Base-by-base conservation (phyloP, 2,888 invertebrate species). In the Blomia tropicalis region DNA sequence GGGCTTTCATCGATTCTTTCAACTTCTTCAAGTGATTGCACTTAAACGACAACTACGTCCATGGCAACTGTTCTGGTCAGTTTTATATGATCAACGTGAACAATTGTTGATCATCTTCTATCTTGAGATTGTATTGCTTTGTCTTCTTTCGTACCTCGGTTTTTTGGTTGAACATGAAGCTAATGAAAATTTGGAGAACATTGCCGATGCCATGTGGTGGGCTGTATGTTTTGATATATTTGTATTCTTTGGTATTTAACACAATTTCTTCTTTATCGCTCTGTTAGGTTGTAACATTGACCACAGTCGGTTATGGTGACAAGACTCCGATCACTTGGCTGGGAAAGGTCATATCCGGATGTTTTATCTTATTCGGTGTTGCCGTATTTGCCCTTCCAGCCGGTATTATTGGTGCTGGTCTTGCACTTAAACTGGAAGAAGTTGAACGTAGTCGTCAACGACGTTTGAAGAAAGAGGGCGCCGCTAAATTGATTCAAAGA, bases 151-250 rank as follows among this genome's bases (percentile, higher is more conserved):
- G 22, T 62, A 58, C 29, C 32, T 62, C 5, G 58, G 43, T 19
- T 62, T 58, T 58, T 36, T 62, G 2, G 62, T 58, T 30, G 62
- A 62, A 51, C 58, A 62, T 58, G 58, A 58, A 41, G 58, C 30
- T 4, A 62, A 62, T 43, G 58, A 62, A 11, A 58, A 58, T 32
- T 62, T 62, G 22, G 62, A 62, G 25, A 58, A 41, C 19, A 62
- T 62, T 11, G 62, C 58, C 17, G 62, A 62, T 29, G 62, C 62
- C 43, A 58, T 62, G 58, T 62, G 62, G 62, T 62, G 62, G 62
- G 11, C 43, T 58, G 62, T 62, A 62, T 1, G 62, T 41, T 41
- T 41, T 41, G 41, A 41, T 41, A 41, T n/a, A 41, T 41, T 41
- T 41, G n/a, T 47, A 14, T 47, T 14, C 51, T 14, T 47, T 47